Conservation (phyloP, 2,113 vertebrate genomes). For the Vulpes vulpes region DNA sequence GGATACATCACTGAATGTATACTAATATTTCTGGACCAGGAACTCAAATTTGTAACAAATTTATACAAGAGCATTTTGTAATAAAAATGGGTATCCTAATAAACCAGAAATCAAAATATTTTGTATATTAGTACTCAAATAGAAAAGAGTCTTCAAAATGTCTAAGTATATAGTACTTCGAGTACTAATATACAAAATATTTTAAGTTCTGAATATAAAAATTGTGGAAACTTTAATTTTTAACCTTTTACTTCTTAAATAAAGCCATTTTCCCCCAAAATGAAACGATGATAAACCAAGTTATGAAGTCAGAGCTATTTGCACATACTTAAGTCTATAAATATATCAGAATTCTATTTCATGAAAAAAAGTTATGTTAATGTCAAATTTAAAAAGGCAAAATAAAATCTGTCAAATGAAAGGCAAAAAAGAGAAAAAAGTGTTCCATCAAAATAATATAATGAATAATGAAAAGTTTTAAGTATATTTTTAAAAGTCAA, state of each 20-base stretch:
- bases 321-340: slow-evolving; percentile 7
- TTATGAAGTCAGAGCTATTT: background rate
- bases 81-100: background rate
- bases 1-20: background rate
- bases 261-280: background rate
- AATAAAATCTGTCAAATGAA: slow-evolving; percentile 15
- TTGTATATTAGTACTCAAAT: background rate
- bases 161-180: background rate
- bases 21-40: slow-evolving; percentile 3
- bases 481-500: background rate
- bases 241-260: slow-evolving; percentile 34
- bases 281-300: background rate
- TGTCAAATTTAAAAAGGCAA: background rate
- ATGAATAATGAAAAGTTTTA: slow-evolving; percentile 2
- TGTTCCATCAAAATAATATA: background rate
- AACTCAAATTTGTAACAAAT: slow-evolving; percentile 28
- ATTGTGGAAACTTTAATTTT: slow-evolving; percentile 2
- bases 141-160: slow-evolving; percentile 28
- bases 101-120: slow-evolving; percentile 48
- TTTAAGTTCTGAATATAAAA: slow-evolving; percentile 41
- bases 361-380: slow-evolving; percentile 41
- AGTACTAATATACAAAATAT: background rate
- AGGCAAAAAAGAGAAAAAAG: background rate
- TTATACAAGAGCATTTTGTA: slow-evolving; percentile 13
- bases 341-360: slow-evolving; percentile 55